Conservation (phyloP, 2,888 invertebrate genomes). For the Euzetes globulus region DNA sequence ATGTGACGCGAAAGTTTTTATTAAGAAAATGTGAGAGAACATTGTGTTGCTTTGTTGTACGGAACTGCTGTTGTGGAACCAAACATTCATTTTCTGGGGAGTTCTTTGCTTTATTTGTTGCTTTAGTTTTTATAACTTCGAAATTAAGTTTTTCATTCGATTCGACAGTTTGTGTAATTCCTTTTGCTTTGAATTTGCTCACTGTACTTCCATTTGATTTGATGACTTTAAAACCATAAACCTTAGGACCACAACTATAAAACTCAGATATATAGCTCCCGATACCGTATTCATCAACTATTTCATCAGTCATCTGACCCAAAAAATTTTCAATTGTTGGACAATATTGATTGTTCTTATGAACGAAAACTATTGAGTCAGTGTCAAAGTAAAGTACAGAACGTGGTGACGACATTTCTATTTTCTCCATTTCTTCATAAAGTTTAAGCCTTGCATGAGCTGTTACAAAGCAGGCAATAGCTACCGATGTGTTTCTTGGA, state of each 20-base stretch:
- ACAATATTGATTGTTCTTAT: slow-evolving; percentile 36
- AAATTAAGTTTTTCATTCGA: neutral
- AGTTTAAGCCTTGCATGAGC: neutral
- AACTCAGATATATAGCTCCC: slow-evolving; percentile 44
- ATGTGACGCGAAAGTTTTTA: too few relatives aligned
- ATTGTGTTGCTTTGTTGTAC: too few relatives aligned
- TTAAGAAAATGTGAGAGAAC: neutral
- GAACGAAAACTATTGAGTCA: slow-evolving; percentile 45
- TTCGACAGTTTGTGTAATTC: neutral
- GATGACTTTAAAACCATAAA: slow-evolving; percentile 44
- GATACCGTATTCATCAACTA: slow-evolving; percentile 41
- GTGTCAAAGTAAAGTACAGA: slow-evolving; percentile 46
- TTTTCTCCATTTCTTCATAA: neutral
- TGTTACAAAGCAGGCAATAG: neutral
- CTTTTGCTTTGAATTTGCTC: neutral
- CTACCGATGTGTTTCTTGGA: neutral
- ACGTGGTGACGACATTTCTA: neutral
- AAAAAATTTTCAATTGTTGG: slow-evolving; percentile 39
- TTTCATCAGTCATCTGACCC: slow-evolving; percentile 47
- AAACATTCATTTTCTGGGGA: neutral
- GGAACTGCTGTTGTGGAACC: too few relatives aligned
- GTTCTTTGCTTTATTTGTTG: neutral
- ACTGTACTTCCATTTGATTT: neutral
- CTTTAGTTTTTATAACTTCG: neutral
- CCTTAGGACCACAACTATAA: slow-evolving; percentile 46